Percentiles rank a stretch among this genome's conserved stretches.
Evolutionary conservation across 2,888 invertebrate genomes (phyloP).

Genomic region (Spilarctia lutea): DNA sequence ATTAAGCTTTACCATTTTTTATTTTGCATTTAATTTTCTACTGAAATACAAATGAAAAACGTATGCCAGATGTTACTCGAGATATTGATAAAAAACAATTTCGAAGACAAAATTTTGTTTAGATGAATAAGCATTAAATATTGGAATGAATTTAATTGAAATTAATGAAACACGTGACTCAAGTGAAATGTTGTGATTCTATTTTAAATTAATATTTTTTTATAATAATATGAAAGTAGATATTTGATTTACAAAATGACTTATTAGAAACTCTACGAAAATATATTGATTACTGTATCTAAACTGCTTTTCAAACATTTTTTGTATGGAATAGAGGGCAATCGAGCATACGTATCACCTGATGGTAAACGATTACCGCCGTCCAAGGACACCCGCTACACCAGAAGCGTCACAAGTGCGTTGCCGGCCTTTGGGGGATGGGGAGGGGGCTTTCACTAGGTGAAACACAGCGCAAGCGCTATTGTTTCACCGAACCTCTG

Average conservation of each 20-base stretch:
- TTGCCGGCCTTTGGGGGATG: no score
- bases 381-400: no score
- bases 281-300: background rate
- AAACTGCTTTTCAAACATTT: no score
- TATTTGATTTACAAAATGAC: background rate
- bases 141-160: background rate
- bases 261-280: background rate
- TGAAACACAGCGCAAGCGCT: no score
- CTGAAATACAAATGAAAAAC: constrained; percentile 45
- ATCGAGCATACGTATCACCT: no score
- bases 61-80: constrained; percentile 39
- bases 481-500: no score
- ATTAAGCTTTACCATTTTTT: background rate
- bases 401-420: no score
- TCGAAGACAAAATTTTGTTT: constrained; percentile 38
- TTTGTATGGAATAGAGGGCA: no score
- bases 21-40: constrained; percentile 33
- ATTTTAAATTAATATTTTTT: background rate
- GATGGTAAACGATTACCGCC: no score
- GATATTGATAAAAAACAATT: constrained; percentile 42
- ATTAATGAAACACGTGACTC: background rate
- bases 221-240: no score
- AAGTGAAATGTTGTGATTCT: background rate
- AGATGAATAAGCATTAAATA: constrained; percentile 7
- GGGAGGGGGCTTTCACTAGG: no score